These are phyloP conservation scores for Ameiurus melas DNA, from an alignment of 2,113 vertebrate genomes.

Conservation along the genomic window DNA sequence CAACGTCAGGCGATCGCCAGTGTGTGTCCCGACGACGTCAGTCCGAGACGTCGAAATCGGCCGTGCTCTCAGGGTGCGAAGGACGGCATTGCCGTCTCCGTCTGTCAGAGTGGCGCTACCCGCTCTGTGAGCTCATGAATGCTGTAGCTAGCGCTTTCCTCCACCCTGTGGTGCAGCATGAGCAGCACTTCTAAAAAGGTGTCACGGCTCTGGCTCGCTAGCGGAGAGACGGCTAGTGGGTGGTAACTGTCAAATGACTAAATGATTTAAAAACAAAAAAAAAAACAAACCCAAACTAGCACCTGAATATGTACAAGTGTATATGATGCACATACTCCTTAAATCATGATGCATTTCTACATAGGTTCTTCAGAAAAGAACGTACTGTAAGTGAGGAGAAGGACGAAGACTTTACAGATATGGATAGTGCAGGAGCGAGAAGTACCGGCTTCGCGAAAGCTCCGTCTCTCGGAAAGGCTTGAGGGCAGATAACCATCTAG, in stretches of 20 bases:
- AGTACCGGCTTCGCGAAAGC: background rate
- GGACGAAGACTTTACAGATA: background rate
- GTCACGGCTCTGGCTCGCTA: background rate
- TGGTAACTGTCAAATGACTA: background rate
- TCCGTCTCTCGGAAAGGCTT: background rate
- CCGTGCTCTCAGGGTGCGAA: background rate
- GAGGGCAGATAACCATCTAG: slow-evolving; percentile 18
- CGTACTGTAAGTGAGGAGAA: background rate
- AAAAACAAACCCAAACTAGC: no score
- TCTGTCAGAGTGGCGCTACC: background rate
- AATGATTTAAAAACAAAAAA: background rate
- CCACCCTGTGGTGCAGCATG: background rate
- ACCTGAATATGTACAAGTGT: background rate
- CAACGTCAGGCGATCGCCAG: no score
- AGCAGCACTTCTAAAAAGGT: background rate
- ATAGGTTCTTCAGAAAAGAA: background rate
- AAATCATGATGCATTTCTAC: background rate
- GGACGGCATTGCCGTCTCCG: background rate
- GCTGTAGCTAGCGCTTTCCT: background rate
- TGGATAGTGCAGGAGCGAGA: background rate
- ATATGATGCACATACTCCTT: background rate
- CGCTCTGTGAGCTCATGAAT: background rate
- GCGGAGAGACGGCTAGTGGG: background rate
- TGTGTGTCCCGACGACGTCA: no score
- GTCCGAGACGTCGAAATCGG: background rate